phyloP scores from a whole-genome alignment of 1,140 invertebrate species.

The Sarcophaga bullata region DNA sequence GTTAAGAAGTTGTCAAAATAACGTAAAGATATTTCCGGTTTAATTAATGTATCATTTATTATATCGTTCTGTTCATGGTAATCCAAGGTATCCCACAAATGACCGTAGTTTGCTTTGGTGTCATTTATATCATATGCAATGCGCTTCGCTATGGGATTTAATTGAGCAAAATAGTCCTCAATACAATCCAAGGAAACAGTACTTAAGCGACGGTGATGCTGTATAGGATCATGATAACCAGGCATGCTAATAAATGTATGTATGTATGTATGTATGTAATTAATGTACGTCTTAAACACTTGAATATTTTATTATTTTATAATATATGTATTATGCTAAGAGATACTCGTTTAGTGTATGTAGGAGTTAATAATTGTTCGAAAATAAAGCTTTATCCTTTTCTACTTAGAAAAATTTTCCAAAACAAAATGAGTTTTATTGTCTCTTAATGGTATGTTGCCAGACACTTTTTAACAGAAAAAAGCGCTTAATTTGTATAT shows the following conservation, averaged over 20 bases:
- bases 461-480: too few relatives aligned
- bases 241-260: neutral
- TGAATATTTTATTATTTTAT: too few relatives aligned
- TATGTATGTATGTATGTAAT: too few relatives aligned
- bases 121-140: constrained; percentile 41
- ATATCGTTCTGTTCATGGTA: constrained; percentile 43
- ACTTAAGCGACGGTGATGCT: constrained; percentile 11
- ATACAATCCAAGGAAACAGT: constrained; percentile 15
- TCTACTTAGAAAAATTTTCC: too few relatives aligned
- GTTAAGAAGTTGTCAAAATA: constrained; percentile 43
- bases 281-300: too few relatives aligned
- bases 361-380: too few relatives aligned
- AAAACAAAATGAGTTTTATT: too few relatives aligned
- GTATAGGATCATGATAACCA: constrained; percentile 26
- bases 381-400: too few relatives aligned
- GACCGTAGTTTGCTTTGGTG: constrained; percentile 36
- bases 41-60: constrained; percentile 44
- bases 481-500: too few relatives aligned
- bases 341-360: too few relatives aligned
- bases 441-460: too few relatives aligned
- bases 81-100: constrained; percentile 39
- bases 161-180: constrained; percentile 42
- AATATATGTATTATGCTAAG: too few relatives aligned
- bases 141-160: constrained; percentile 44
- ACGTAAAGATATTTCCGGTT: constrained; percentile 42